These are phyloP conservation scores for Drosophila seguyi DNA, from an alignment of 1,140 invertebrate genomes.

Conservation along the genomic window DNA sequence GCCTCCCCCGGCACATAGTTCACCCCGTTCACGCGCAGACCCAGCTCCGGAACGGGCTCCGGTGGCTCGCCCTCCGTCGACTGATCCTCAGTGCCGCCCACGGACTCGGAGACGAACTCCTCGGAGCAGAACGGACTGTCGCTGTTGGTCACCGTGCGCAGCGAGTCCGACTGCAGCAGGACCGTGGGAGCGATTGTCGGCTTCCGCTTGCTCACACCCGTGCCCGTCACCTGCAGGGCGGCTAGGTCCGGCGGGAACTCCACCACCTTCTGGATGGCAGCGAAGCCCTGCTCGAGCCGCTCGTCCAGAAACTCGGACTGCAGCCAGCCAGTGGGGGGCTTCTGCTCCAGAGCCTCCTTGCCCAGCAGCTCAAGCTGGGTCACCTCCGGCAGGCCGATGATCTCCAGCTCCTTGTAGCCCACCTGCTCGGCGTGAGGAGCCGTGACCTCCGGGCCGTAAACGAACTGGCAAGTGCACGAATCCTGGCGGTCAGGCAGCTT, in stretches of 20 bases:
- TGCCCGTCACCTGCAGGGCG: constrained; percentile 56
- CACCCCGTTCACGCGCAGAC: constrained; percentile 46
- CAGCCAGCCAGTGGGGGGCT: constrained; percentile 45
- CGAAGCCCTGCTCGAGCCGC: constrained; percentile 43
- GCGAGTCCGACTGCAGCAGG: constrained; percentile 20
- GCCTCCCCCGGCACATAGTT: constrained; percentile 27
- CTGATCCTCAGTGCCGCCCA: neutral
- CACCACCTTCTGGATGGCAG: constrained; percentile 56
- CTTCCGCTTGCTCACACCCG: neutral
- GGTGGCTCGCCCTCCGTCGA: neutral
- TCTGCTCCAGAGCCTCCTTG: constrained; percentile 6
- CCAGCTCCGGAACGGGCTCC: constrained; percentile 30
- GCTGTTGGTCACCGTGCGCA: constrained; percentile 36
- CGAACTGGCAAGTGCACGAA: constrained; percentile 33
- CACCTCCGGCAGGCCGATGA: constrained; percentile 59
- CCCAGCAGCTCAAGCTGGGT: constrained; percentile 61
- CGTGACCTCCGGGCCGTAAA: constrained; percentile 36
- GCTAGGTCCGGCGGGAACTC: constrained; percentile 72
- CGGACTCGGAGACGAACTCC: constrained; percentile 18
- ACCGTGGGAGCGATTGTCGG: neutral
- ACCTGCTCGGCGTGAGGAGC: constrained; percentile 49
- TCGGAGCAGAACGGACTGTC: constrained; percentile 9
- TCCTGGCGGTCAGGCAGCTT: constrained; percentile 8
- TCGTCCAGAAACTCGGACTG: constrained; percentile 56
- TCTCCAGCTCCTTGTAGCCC: constrained; percentile 50